Evolutionary conservation across 2,113 vertebrate genomes (phyloP), one percentile per base, ranked within the genome.

Genomic region (Muscicapa adusta): DNA sequence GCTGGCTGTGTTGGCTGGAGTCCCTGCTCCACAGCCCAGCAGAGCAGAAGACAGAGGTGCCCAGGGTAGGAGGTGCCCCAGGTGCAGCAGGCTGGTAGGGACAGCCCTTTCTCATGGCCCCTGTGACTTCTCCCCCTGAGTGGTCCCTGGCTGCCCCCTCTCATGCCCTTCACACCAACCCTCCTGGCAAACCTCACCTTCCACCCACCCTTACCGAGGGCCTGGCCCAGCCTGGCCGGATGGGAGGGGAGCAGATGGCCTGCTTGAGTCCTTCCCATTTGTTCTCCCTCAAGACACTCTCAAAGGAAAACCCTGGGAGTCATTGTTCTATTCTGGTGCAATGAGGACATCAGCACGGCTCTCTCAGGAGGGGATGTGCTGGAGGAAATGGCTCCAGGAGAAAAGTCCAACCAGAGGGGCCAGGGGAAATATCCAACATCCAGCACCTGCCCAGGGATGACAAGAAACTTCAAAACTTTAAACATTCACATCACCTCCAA

Each of bases 241-340:
- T 93, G 96, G 91, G 93, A 95, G 91, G 91, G 91, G 91, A 90
- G 78, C 88, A 79, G 62, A 88, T 73, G 50, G 26, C 22, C 66
- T 1, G 0, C 28, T 51, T 5, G 10, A 82, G 54, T 72, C 83
- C 58, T 92, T 93, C 88, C 91, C 66, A 79, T 83, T 57, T 90
- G 43, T 57, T 53, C 58, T 92, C 85, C 66, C 85, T 90, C 40
- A 79, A 60, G 93, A 82, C 45, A 61, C 33, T 54, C 29, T 81
- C 82, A 85, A 43, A 96, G 91, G 88, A 94, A 96, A 94, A 53
- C 45, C 42, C 86, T 73, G 62, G 83, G 88, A 54, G 89, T 83
- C 83, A 83, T 38, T 70, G 76, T 62, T 93, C 63, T 83, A 84
- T 92, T 96, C 83, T 45, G 33, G 58, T 29, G 40, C 51, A 40